These are phyloP conservation scores for Lucilia cuprina DNA, from an alignment of 1,140 invertebrate genomes.

Conservation along the genomic window DNA sequence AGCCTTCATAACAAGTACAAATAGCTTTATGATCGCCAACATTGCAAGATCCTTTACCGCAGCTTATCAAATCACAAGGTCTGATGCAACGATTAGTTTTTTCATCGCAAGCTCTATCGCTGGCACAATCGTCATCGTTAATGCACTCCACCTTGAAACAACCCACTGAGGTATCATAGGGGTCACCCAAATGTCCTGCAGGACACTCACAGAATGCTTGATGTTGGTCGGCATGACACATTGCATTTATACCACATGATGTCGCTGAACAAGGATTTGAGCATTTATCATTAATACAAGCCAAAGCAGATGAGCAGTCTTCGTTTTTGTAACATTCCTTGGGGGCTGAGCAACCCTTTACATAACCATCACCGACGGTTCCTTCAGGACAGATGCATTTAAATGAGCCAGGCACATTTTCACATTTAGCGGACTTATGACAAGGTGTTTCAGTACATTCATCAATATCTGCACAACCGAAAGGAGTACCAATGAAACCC, in stretches of 20 bases:
- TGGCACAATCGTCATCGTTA: constrained; percentile 75
- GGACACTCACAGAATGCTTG: constrained; percentile 76
- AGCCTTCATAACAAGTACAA: constrained; percentile 81
- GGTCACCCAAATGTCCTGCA: constrained; percentile 80
- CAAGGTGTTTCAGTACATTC: constrained; percentile 83
- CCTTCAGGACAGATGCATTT: constrained; percentile 79
- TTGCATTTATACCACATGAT: constrained; percentile 75
- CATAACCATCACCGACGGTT: constrained; percentile 80
- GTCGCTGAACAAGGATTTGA: constrained; percentile 75
- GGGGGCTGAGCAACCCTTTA: constrained; percentile 74
- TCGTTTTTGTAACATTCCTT: constrained; percentile 73
- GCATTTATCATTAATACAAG: constrained; percentile 77
- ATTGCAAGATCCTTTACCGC: constrained; percentile 77
- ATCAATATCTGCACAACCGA: constrained; percentile 78
- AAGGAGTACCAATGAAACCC: constrained; percentile 74
- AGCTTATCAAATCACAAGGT: constrained; percentile 77
- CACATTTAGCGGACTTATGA: constrained; percentile 78
- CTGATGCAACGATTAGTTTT: constrained; percentile 82
- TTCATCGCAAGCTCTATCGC: constrained; percentile 76
- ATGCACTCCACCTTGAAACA: constrained; percentile 87
- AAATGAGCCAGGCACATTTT: constrained; percentile 82
- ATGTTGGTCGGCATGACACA: constrained; percentile 77
- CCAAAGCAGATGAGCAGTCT: constrained; percentile 75
- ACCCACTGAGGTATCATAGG: constrained; percentile 73
- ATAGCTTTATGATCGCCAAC: constrained; percentile 73